phyloP scores from a whole-genome alignment of 2,113 vertebrate species.

The Pituophis catenifer region DNA sequence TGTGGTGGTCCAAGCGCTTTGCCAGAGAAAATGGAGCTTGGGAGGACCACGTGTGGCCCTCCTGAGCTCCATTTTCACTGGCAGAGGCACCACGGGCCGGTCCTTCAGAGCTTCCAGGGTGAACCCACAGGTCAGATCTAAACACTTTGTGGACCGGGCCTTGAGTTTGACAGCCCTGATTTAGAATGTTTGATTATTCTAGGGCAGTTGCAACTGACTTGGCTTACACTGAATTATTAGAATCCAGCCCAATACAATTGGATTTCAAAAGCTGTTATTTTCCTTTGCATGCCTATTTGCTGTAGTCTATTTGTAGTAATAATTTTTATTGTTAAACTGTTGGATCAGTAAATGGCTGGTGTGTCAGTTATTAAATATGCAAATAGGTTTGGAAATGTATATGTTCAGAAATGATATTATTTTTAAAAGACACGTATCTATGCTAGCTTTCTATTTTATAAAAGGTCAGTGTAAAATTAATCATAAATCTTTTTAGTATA shows the following conservation, averaged over 20 bases:
- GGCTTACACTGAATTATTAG: slow-evolving; percentile 29
- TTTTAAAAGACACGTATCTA: slow-evolving; percentile 11
- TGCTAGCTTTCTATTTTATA: slow-evolving; percentile 21
- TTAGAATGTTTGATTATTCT: slow-evolving; percentile 34
- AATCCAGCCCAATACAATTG: slow-evolving; percentile 49
- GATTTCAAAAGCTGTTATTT: slow-evolving; percentile 13
- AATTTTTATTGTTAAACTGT: slow-evolving; percentile 38
- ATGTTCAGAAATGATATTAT: slow-evolving; percentile 15
- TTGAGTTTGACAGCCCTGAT: too few species aligned
- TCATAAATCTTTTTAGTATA: slow-evolving; percentile 59
- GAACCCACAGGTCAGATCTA: too few species aligned
- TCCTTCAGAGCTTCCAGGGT: too few species aligned
- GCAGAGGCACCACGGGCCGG: too few species aligned
- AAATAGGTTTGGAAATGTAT: slow-evolving; percentile 35
- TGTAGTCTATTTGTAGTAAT: slow-evolving; percentile 26
- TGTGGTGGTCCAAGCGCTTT: too few species aligned
- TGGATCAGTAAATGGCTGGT: slow-evolving; percentile 33
- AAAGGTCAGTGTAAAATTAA: slow-evolving; percentile 31
- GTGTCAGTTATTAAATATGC: slow-evolving; percentile 21
- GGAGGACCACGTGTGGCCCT: too few species aligned
- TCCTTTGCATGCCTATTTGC: slow-evolving; percentile 51
- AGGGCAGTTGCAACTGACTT: slow-evolving; percentile 13
- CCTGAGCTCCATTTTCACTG: too few species aligned
- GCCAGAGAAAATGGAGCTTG: too few species aligned
- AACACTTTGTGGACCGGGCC: too few species aligned